phyloP scores from a whole-genome alignment of 2,888 invertebrate species.

The Clusia tigrina region DNA sequence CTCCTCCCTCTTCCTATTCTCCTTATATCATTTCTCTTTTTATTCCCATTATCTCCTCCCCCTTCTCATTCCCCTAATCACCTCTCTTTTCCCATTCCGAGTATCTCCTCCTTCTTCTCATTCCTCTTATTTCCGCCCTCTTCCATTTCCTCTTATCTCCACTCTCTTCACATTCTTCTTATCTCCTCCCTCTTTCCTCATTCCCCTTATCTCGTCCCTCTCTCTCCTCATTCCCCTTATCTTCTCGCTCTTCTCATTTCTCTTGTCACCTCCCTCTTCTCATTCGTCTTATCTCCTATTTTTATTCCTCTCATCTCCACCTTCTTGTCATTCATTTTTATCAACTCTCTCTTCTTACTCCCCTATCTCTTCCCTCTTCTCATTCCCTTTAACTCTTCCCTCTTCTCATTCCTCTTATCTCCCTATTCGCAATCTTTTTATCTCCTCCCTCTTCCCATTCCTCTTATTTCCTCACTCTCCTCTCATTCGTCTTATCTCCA shows the following conservation, averaged over 20 bases:
- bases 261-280: not conserved
- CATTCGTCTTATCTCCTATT: not conserved
- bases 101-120: not conserved
- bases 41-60: no score
- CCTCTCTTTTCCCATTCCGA: no score
- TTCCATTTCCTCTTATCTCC: constrained; percentile 7
- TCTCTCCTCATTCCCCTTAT: not conserved
- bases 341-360: constrained; percentile 1
- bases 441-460: not conserved
- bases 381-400: no score
- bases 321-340: not conserved
- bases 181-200: not conserved
- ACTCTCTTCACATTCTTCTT: not conserved
- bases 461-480: not conserved
- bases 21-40: no score
- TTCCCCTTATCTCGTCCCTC: not conserved
- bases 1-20: no score
- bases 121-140: not conserved
- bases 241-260: not conserved
- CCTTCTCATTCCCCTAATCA: no score
- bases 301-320: not conserved
- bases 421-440: no score
- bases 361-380: not conserved
- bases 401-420: no score
- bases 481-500: not conserved